Percentiles rank a stretch among this genome's conserved stretches.
These are phyloP conservation scores for Cordylochernes scorpioides DNA, from an alignment of 2,888 invertebrate species.

Conservation along the genomic window DNA sequence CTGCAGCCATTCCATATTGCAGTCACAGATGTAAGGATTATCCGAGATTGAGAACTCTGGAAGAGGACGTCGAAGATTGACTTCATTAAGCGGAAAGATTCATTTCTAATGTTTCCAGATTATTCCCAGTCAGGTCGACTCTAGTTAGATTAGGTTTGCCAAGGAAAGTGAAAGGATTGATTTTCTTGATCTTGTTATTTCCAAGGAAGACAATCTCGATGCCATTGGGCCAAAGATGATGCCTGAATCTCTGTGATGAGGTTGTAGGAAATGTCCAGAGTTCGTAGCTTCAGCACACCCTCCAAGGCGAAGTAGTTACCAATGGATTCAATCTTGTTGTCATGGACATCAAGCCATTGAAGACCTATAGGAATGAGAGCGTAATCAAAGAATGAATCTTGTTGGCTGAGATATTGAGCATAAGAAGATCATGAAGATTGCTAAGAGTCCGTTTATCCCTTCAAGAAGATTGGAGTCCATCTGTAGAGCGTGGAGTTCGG, in stretches of 20 bases:
- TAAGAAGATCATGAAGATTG: conserved; percentile 52
- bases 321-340: conserved; percentile 50
- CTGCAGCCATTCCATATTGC: conserved; percentile 69
- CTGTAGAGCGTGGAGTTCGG: conserved; percentile 57
- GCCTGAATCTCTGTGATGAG: conserved; percentile 35
- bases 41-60: conserved; percentile 16
- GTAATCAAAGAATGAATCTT: conserved; percentile 67
- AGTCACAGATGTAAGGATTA: conserved; percentile 41
- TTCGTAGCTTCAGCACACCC: conserved; percentile 47
- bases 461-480: conserved; percentile 57
- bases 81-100: conserved; percentile 50
- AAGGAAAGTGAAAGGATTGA: conserved; percentile 66
- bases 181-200: conserved; percentile 55
- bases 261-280: conserved; percentile 71
- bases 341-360: conserved; percentile 71
- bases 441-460: conserved; percentile 56
- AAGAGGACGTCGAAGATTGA: conserved; percentile 32
- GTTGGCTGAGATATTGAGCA: conserved; percentile 78
- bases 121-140: conserved; percentile 74
- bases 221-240: conserved; percentile 49
- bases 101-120: conserved; percentile 62
- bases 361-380: conserved; percentile 49
- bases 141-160: conserved; percentile 62
- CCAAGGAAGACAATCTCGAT: conserved; percentile 54
- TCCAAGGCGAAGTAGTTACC: conserved; percentile 61